phyloP scores from a whole-genome alignment of 2,888 invertebrate genomes.

The Drosophila bunnanda region DNA sequence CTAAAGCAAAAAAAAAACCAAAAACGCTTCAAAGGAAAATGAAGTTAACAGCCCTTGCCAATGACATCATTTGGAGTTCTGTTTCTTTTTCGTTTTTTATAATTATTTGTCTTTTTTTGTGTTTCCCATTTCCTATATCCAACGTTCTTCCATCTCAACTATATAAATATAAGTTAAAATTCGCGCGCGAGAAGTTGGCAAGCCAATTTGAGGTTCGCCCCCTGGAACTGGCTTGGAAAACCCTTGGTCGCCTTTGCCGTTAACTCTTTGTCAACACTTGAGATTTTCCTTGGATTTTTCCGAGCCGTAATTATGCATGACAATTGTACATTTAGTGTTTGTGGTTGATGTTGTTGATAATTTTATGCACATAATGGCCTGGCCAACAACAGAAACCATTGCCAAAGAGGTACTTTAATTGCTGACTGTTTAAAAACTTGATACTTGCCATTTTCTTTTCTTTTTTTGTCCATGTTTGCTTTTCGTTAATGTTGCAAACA shows the following conservation, averaged over 20 bases:
- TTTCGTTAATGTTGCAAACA: constrained; percentile 69
- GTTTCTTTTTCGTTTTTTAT: not conserved
- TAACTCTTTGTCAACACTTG: constrained; percentile 48
- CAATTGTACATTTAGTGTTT: constrained; percentile 55
- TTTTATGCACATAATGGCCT: constrained; percentile 77
- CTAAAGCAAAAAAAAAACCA: not conserved
- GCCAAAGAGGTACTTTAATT: constrained; percentile 73
- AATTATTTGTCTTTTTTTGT: not conserved
- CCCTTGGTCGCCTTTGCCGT: constrained; percentile 23
- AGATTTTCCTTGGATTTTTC: constrained; percentile 57
- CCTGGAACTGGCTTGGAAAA: constrained; percentile 17
- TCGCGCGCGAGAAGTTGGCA: constrained; percentile 23
- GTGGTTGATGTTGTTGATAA: constrained; percentile 49
- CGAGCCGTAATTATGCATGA: constrained; percentile 74
- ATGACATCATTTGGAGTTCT: constrained; percentile 30
- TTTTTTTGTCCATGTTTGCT: constrained; percentile 46
- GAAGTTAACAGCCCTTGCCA: constrained; percentile 30
- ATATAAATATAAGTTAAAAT: constrained; percentile 11
- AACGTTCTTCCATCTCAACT: constrained; percentile 15
- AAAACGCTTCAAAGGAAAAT: constrained; percentile 13
- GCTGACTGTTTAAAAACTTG: constrained; percentile 71
- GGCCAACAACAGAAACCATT: constrained; percentile 47
- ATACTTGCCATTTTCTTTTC: constrained; percentile 51
- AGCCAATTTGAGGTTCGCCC: constrained; percentile 11
- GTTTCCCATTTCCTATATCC: constrained; percentile 23